phyloP scores from a whole-genome alignment of 2,888 invertebrate species.

The Meta bourneti region DNA sequence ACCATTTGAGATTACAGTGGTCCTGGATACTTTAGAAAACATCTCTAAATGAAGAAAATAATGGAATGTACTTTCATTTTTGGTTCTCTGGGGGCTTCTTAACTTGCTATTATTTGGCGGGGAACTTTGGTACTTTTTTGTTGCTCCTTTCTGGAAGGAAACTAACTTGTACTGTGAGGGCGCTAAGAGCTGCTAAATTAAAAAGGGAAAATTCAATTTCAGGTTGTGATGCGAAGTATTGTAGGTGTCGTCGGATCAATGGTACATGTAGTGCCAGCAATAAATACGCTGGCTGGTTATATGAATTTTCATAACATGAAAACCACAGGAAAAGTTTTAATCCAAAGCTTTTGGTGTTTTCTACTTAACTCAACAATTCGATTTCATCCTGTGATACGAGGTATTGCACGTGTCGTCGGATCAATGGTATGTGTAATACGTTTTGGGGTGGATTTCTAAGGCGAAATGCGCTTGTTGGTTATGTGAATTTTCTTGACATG shows the following conservation, averaged over 20 bases:
- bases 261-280: neutral
- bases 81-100: constrained; percentile 1
- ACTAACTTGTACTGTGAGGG: constrained; percentile 12
- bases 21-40: constrained; percentile 61
- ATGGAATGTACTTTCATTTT: constrained; percentile 54
- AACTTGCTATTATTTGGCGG: neutral
- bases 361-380: no score
- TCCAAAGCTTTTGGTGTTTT: no score
- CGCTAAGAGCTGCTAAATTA: neutral
- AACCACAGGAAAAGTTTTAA: no score
- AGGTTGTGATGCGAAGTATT: neutral
- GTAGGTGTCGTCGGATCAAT: neutral
- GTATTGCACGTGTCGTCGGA: no score
- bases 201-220: neutral
- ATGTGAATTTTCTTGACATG: no score
- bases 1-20: constrained; percentile 66
- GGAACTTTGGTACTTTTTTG: neutral
- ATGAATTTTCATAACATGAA: neutral
- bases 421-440: no score
- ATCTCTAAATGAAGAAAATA: constrained; percentile 65
- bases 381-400: no score
- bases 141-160: constrained; percentile 16
- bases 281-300: neutral
- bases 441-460: no score
- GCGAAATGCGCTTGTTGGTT: no score